Evolutionary conservation across 2,888 invertebrate genomes (phyloP), one percentile per base, ranked within the genome.

Genomic region (Dermolepida albohirtum): DNA sequence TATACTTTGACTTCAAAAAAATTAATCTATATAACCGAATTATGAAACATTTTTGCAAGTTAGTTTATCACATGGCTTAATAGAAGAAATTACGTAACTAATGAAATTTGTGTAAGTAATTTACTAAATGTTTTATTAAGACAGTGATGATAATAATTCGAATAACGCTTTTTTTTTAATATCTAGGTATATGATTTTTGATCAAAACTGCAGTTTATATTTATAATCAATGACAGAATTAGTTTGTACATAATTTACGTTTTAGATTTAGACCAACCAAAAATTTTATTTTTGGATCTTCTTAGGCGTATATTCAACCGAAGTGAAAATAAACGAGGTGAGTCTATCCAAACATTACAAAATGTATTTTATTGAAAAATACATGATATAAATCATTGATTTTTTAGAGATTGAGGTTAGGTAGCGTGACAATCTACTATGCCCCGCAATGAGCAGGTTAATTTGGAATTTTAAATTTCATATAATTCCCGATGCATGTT

Each of bases 371-470:
- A 22, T 63, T 10, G 5, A 40, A 57, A 8, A 17, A 7, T 51
- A 10, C 34, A 8, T 22, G 29, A 43, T 43, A 17, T 22, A 51
- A 41, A 39, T 64, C 64, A 52, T 64, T 67, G 50, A 54, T 62
- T 50, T 49, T 22, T 65, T 67, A 54, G 59, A 55, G 63, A 67
- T 73, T 74, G 72, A 72, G 75, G 74, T 75, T 74, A 75, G 64
- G 67, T 66, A 41, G 44, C 34, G 29, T 57, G 55, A 54, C 41
- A 11, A 34, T 17, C 62, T 16, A 65, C 55, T 49, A 77, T 78
- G 78, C 74, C 74, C 17, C 74, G 74, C 68, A 77, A 78, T 69
- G 75, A 78, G 67, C 74, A 78, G 78, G 78, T 78, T 75, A 66
- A 49, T 57, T 39, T 17, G 72, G 41, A 50, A 17, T 22, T 59